Percentiles rank a stretch among this genome's conserved stretches.
These are phyloP conservation scores for Merluccius polli DNA, from an alignment of 2,797 vertebrate species.

Conservation along the genomic window DNA sequence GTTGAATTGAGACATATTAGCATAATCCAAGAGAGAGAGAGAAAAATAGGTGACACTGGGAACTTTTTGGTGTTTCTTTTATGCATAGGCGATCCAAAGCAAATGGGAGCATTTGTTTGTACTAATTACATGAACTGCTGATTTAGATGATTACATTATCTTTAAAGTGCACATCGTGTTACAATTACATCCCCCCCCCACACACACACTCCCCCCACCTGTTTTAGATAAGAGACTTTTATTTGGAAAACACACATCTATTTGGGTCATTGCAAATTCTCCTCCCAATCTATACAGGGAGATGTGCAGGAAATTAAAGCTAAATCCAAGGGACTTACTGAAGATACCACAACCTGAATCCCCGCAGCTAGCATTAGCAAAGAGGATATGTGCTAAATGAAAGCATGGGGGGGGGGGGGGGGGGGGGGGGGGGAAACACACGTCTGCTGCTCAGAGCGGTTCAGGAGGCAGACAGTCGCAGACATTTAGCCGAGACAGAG, in stretches of 20 bases:
- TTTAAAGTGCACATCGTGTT: background rate
- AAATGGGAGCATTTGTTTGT: background rate
- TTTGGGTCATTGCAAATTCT: background rate
- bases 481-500: background rate
- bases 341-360: background rate
- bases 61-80: too few species aligned
- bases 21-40: background rate
- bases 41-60: background rate
- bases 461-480: background rate
- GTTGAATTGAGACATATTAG: background rate
- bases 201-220: background rate
- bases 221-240: background rate
- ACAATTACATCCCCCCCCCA: background rate
- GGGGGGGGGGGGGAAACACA: too few species aligned
- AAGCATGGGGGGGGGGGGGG: background rate
- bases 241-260: background rate
- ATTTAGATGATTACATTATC: background rate
- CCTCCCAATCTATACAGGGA: background rate
- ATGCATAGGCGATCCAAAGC: background rate
- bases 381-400: background rate
- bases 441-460: too few species aligned
- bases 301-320: constrained; percentile 12
- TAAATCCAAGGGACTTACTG: constrained; percentile 3
- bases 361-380: background rate
- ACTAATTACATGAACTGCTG: background rate